Percentiles rank a stretch among this genome's conserved stretches.
Conservation (phyloP, 2,888 invertebrate genomes). For the Malthinus flaveolus region DNA sequence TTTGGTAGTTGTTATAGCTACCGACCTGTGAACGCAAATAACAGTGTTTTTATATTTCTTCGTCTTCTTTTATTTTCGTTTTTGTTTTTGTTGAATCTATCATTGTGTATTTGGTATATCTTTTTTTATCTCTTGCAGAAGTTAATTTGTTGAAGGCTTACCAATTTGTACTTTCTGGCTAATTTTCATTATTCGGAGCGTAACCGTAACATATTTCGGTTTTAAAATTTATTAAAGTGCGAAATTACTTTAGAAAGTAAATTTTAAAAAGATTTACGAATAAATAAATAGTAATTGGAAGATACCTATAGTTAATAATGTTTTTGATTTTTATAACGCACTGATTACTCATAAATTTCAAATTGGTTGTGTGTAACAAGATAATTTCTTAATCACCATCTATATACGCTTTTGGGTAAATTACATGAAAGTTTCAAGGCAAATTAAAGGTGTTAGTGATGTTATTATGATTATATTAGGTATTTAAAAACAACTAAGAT, state of each 20-base stretch:
- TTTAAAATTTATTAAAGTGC: slow-evolving; percentile 15
- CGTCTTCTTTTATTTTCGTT: slow-evolving; percentile 15
- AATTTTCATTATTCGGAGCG: slow-evolving; percentile 26
- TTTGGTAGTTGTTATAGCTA: slow-evolving; percentile 52
- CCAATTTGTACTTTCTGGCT: slow-evolving; percentile 23
- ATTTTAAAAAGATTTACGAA: background rate
- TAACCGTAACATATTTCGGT: slow-evolving; percentile 16
- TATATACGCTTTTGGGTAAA: slow-evolving; percentile 1
- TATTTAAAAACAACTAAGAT: too few species aligned
- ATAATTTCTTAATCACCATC: slow-evolving; percentile 13
- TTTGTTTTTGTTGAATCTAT: slow-evolving; percentile 22
- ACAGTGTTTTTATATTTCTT: slow-evolving; percentile 28
- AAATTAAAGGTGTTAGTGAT: too few species aligned
- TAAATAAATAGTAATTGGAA: background rate
- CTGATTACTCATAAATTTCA: slow-evolving; percentile 17
- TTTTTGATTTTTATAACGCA: slow-evolving; percentile 17
- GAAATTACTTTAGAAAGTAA: slow-evolving; percentile 19
- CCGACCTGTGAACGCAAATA: slow-evolving; percentile 52
- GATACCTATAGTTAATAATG: background rate
- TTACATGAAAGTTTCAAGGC: too few species aligned
- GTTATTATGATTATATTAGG: too few species aligned
- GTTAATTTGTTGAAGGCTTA: slow-evolving; percentile 16
- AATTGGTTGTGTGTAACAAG: slow-evolving; percentile 11
- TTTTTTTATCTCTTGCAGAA: background rate
- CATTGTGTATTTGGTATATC: slow-evolving; percentile 14